Evolutionary conservation across 30 jellyfish, hydroid and myxozoan species (phyloP).

Genomic region (Aurelia aurita complex sp. Pacific): DNA sequence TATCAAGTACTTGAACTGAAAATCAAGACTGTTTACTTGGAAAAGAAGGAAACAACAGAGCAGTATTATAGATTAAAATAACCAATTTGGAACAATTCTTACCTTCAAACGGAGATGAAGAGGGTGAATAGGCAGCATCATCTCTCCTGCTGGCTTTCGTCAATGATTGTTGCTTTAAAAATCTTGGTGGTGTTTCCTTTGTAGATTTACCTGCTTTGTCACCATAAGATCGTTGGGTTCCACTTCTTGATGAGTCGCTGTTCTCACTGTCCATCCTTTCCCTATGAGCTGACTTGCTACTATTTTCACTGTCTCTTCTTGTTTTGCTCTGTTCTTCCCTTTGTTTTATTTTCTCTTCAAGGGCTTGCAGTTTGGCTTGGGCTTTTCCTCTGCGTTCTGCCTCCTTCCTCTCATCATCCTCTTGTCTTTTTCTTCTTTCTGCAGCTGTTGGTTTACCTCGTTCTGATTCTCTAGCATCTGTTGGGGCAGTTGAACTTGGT

Average conservation of each 20-base stretch:
- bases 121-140: slow-evolving; percentile 21
- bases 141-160: slow-evolving; percentile 33
- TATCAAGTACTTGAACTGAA: too few relatives aligned
- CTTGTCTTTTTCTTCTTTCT: slow-evolving; percentile 43
- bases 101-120: slow-evolving; percentile 64
- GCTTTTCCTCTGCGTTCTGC: slow-evolving; percentile 65
- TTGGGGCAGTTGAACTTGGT: neutral
- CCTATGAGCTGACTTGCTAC: slow-evolving; percentile 39
- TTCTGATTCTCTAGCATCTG: slow-evolving; percentile 16
- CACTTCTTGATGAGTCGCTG: slow-evolving; percentile 77
- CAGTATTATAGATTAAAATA: too few relatives aligned
- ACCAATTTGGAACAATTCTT: neutral
- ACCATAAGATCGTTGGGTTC: slow-evolving; percentile 52
- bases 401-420: slow-evolving; percentile 42
- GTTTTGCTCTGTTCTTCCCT: slow-evolving; percentile 41
- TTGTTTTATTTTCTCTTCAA: slow-evolving; percentile 75
- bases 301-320: slow-evolving; percentile 55
- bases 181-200: slow-evolving; percentile 89
- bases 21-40: too few relatives aligned
- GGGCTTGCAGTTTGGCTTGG: slow-evolving; percentile 63
- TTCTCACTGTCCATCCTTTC: slow-evolving; percentile 82
- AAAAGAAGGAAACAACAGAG: too few relatives aligned
- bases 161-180: slow-evolving; percentile 64
- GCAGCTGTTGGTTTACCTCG: slow-evolving; percentile 1
- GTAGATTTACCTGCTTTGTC: slow-evolving; percentile 22